phyloP scores from a whole-genome alignment of 2,113 vertebrate species.

The Puffinus mauretanicus region DNA sequence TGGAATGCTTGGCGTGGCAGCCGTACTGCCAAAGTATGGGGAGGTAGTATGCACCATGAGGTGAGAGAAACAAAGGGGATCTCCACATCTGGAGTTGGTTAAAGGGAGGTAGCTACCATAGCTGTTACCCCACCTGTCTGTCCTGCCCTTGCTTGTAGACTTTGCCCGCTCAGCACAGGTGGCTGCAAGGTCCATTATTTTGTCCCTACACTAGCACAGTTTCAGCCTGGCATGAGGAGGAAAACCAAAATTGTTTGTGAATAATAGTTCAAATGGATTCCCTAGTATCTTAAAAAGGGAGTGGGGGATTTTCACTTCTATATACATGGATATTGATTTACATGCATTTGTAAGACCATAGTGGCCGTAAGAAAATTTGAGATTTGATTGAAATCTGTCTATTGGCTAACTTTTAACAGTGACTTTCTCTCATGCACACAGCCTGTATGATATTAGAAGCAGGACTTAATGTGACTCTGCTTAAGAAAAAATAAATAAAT shows the following conservation, averaged over 20 bases:
- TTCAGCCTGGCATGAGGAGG: not conserved
- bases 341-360: not conserved
- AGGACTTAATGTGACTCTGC: not conserved
- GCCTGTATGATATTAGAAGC: not conserved
- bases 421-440: not conserved
- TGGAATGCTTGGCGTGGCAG: not conserved
- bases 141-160: not conserved
- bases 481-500: not conserved
- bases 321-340: not conserved
- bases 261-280: not conserved
- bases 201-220: not conserved
- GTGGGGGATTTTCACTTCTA: not conserved
- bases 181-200: not conserved
- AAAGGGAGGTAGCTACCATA: too few species aligned
- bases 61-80: not conserved
- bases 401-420: not conserved
- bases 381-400: not conserved
- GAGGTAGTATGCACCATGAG: not conserved
- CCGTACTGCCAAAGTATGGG: not conserved
- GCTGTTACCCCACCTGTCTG: not conserved
- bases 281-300: not conserved
- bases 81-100: not conserved
- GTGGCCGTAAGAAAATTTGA: not conserved
- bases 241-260: not conserved
- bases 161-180: not conserved